Evolutionary conservation across 2,113 vertebrate genomes (phyloP).

Genomic region (Aplodontia rufa): DNA sequence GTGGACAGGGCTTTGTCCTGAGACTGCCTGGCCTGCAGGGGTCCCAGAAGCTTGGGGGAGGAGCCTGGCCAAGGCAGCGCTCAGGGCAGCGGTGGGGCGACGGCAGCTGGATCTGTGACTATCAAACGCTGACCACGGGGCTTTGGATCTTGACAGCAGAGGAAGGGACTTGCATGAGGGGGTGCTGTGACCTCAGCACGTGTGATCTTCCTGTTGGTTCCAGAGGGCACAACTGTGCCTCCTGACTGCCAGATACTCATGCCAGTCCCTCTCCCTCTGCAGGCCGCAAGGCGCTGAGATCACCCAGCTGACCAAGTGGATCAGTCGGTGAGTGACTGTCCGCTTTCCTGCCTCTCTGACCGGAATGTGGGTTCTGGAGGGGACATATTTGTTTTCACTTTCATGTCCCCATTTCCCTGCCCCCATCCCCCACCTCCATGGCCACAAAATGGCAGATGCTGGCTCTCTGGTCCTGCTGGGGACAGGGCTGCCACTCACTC

Average conservation of each 20-base stretch:
- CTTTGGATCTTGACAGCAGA: neutral
- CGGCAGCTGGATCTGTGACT: accelerated
- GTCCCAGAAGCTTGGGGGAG: neutral
- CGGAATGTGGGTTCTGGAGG: neutral
- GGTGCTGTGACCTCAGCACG: accelerated
- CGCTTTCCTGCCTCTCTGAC: neutral
- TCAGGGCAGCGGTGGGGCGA: neutral
- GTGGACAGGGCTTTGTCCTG: neutral
- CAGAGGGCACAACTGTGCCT: neutral
- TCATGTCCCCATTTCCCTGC: neutral
- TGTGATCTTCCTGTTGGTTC: accelerated
- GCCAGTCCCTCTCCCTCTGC: neutral
- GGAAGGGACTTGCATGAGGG: neutral
- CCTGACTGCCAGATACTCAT: neutral
- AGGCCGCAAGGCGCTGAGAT: neutral
- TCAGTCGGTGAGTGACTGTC: neutral
- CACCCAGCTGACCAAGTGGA: neutral
- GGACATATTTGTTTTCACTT: neutral
- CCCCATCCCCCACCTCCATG: neutral
- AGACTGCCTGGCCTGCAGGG: neutral
- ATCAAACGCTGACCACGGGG: neutral
- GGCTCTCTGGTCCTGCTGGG: neutral
- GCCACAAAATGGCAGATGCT: neutral
- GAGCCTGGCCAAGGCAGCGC: neutral
- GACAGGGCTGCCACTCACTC: conserved; percentile 84